phyloP scores from a whole-genome alignment of 2,888 invertebrate species.

The Acleris cristana region DNA sequence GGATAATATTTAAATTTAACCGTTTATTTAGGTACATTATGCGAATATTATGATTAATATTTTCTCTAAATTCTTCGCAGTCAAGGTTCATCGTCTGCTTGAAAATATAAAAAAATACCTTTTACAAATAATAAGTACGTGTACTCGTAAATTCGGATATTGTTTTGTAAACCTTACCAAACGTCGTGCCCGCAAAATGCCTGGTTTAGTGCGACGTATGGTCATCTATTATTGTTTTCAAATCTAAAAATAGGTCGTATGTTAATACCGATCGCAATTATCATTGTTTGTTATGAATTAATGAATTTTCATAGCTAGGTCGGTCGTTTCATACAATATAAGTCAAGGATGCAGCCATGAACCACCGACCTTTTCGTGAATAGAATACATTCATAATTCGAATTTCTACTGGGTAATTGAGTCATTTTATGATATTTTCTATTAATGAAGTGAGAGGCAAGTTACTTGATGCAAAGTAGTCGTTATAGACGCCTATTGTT shows the following conservation, averaged over 20 bases:
- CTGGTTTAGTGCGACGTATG: no score
- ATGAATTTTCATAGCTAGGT: conserved; percentile 19
- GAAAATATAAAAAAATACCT: no score
- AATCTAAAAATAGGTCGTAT: conserved; percentile 28
- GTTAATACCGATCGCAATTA: conserved; percentile 23
- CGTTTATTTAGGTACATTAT: no score
- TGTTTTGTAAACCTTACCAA: no score
- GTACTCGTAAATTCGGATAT: no score
- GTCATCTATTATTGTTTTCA: conserved; percentile 3
- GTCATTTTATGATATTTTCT: conserved; percentile 21
- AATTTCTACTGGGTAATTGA: conserved; percentile 26
- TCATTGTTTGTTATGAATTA: conserved; percentile 29
- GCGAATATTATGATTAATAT: no score
- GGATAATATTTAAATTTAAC: no score
- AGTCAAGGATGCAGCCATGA: conserved; percentile 34
- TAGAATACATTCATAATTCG: conserved; percentile 20
- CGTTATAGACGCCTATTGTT: no score
- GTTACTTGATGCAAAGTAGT: not conserved
- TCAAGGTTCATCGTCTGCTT: no score
- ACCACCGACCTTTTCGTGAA: conserved; percentile 19
- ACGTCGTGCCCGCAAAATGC: no score
- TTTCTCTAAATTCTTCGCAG: no score
- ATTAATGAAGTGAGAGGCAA: not conserved
- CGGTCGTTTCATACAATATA: conserved; percentile 4
- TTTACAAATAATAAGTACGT: no score